Evolutionary conservation across 2,797 vertebrate species (phyloP), one percentile per base, ranked within the genome.

Genomic region (Chelon auratus): DNA sequence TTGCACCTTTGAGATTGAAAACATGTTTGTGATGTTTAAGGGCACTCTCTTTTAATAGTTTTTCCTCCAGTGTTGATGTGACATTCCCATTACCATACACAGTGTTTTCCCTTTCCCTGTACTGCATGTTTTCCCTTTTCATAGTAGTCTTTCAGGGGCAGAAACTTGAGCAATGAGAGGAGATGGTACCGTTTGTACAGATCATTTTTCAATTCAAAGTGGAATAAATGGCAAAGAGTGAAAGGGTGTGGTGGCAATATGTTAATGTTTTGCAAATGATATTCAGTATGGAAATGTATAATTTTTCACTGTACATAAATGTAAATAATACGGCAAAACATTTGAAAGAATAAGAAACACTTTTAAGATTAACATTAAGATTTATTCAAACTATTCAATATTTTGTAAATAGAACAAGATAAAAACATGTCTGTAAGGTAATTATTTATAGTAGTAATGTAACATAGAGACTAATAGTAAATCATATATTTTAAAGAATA

Each of bases 401-500:
- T 94, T 94, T 94, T 95, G 87, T 93, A 92, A 86, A 88, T 91
- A 82, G 79, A 57, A 89, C 71, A 69, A 71, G 26, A 71, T 53
- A 59, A 71, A 86, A 83, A 91, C 72, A 88, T 82, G 77, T 89
- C 81, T 91, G 80, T 92, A 88, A 68, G 82, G 81, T 91, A 87
- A 78, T 91, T 73, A 91, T 95, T 95, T 94, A 93, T 93, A 94
- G 92, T 93, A 91, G 91, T 87, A 89, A 89, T 94, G 89, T 93
- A 94, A 89, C 81, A 94, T 93, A 93, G 91, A 91, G 69, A 90
- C 88, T 88, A 93, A 94, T 93, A 93, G 92, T 84, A 88, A 93
- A 92, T 90, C 79, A 80, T 95, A 94, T 95, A 95, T 95, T 95
- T 95, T 94, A 94, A 90, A 89, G 87, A 93, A 70, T 91, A 94